Percentiles rank a stretch among this genome's conserved stretches.
These are phyloP conservation scores for Bothrops jararaca DNA, from an alignment of 2,113 vertebrate species.

Conservation along the genomic window DNA sequence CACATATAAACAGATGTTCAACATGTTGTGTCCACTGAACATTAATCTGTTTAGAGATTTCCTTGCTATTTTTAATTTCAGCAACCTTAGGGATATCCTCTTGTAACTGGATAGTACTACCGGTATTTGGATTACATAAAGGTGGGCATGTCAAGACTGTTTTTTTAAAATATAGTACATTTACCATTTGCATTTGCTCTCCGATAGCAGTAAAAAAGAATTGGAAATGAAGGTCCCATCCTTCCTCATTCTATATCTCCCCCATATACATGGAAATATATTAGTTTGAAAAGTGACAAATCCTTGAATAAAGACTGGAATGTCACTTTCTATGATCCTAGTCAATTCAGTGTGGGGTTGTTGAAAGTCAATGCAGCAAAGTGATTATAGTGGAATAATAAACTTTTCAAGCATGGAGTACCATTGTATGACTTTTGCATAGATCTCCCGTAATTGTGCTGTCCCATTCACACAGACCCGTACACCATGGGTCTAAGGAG, in stretches of 20 bases:
- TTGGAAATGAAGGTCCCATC: background rate
- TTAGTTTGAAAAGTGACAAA: background rate
- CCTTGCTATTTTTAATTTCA: background rate
- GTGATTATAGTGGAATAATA: background rate
- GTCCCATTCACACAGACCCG: background rate
- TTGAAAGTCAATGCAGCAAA: background rate
- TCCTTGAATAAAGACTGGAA: background rate
- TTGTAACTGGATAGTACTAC: background rate
- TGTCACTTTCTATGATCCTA: background rate
- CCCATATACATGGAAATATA: background rate
- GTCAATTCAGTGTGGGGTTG: background rate
- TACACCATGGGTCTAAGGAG: background rate
- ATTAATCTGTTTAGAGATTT: background rate
- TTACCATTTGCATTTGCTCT: too few relatives aligned
- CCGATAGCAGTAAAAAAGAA: background rate
- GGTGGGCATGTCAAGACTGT: background rate
- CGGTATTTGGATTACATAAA: background rate
- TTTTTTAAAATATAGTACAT: background rate
- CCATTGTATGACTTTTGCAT: background rate
- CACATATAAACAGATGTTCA: background rate
- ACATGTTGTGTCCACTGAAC: background rate
- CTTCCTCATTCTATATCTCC: background rate
- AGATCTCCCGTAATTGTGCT: background rate
- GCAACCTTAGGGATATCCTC: background rate
- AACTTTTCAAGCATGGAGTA: background rate